Conservation (phyloP, 2,113 vertebrate genomes). For the rabbit (Oryctolagus cuniculus) region DNA sequence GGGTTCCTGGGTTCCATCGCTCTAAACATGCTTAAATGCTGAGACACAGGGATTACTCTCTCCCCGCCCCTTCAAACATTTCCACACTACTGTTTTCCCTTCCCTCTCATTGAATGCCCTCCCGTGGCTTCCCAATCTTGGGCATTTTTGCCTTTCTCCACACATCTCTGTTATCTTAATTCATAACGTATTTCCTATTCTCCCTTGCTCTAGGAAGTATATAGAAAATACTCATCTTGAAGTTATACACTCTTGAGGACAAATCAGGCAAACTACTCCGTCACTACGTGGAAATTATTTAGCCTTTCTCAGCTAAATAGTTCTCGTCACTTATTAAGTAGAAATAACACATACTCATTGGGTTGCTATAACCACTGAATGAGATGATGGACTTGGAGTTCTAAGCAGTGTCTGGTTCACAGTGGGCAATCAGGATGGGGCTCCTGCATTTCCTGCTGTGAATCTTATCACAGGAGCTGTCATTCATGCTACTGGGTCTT, state of each 20-base stretch:
- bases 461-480: neutral
- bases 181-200: neutral
- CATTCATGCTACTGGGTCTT: neutral
- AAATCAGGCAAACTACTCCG: neutral
- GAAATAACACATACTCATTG: neutral
- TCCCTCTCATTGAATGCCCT: neutral
- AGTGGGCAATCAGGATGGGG: neutral
- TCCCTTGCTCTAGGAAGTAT: neutral
- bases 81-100: neutral
- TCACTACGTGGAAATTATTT: neutral
- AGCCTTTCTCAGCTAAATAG: neutral
- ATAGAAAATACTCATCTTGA: neutral
- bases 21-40: neutral
- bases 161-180: neutral
- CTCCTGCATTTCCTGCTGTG: rapidly evolving
- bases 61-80: neutral
- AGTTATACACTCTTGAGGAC: neutral
- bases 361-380: neutral
- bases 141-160: neutral
- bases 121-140: neutral
- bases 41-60: neutral
- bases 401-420: neutral
- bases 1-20: neutral
- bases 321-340: neutral
- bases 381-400: neutral